Percentiles rank a stretch among this genome's conserved stretches.
phyloP scores from a whole-genome alignment of 1,140 invertebrate genomes.

The Lysiphlebus fabarum region DNA sequence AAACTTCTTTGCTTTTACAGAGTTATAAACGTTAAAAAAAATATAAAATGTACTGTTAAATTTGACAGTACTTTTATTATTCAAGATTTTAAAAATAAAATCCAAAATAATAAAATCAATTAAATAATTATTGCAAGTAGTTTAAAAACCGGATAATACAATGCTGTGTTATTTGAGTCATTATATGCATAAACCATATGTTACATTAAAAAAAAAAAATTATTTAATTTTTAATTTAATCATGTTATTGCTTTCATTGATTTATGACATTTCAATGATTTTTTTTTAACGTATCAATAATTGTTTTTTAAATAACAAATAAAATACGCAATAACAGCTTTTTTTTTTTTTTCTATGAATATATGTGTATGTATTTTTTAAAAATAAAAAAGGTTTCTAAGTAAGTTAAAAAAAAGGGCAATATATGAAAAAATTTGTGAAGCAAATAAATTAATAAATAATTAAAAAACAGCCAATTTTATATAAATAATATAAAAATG shows the following conservation, averaged over 20 bases:
- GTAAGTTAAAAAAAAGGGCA: constrained; percentile 3
- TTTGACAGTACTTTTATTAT: too few relatives aligned
- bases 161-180: constrained; percentile 57
- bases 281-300: too few relatives aligned
- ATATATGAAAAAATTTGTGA: background rate
- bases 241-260: too few relatives aligned
- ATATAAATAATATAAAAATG: constrained; percentile 15
- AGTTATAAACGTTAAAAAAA: constrained; percentile 3
- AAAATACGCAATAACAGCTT: constrained; percentile 31
- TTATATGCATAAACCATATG: constrained; percentile 45
- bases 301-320: too few relatives aligned
- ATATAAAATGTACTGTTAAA: too few relatives aligned
- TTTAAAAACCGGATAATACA: constrained; percentile 42
- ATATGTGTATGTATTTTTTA: too few relatives aligned
- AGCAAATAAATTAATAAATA: background rate
- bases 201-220: constrained; percentile 41
- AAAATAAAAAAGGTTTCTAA: too few relatives aligned
- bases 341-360: too few relatives aligned
- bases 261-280: too few relatives aligned
- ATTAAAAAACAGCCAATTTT: too few relatives aligned
- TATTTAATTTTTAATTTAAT: constrained; percentile 30
- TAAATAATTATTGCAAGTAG: too few relatives aligned
- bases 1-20: background rate
- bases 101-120: background rate
- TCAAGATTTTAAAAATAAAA: background rate